These are phyloP conservation scores for Nestor notabilis DNA, from an alignment of 2,113 vertebrate species.

Conservation along the genomic window DNA sequence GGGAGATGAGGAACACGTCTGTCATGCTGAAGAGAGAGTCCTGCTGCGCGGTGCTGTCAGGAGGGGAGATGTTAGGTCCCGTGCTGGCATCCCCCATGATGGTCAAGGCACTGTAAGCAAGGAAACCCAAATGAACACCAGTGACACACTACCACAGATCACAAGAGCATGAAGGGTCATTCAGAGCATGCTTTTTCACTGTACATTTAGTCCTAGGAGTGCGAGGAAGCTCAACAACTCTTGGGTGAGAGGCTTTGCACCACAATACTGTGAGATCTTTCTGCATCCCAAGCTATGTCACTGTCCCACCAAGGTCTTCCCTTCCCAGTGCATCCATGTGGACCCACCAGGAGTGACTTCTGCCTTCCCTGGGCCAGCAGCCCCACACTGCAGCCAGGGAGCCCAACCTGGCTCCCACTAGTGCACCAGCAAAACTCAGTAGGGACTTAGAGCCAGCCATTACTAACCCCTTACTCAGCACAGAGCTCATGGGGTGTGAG, in stretches of 20 bases:
- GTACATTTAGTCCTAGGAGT: background rate
- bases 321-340: background rate
- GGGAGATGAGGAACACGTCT: slow-evolving; percentile 87
- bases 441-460: background rate
- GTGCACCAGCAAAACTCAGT: background rate
- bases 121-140: background rate
- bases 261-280: background rate
- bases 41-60: slow-evolving; percentile 57
- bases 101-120: slow-evolving; percentile 12
- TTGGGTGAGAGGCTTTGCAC: background rate
- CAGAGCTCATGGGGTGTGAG: background rate
- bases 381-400: background rate
- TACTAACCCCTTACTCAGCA: background rate
- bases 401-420: background rate
- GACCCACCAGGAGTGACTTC: background rate
- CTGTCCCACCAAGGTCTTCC: background rate
- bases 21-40: slow-evolving; percentile 84
- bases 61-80: slow-evolving; percentile 13
- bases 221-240: background rate
- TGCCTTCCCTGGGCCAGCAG: background rate
- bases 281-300: background rate
- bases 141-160: background rate
- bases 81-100: slow-evolving; percentile 71
- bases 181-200: background rate
- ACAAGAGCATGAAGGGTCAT: fast-evolving